Base-by-base conservation (phyloP, 2,113 vertebrate species). In the Syngnathus floridae region DNA sequence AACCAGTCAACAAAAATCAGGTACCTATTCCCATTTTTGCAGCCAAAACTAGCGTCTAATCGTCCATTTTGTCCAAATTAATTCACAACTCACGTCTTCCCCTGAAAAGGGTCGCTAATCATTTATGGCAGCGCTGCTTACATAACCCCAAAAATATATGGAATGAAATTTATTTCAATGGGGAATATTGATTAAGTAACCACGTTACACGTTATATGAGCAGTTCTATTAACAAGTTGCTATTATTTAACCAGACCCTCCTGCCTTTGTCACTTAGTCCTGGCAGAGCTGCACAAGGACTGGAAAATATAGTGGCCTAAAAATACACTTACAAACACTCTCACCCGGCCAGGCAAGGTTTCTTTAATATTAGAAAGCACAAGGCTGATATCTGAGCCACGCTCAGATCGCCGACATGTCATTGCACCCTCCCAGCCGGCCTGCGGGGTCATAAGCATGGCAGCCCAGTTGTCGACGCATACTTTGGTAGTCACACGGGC, bases 301-400 rank as follows among this genome's bases (percentile, higher is more conserved):
- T 90, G 88, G 88, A 91, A 90, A 89, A 89, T 86, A 87, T 78
- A 76, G 73, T 70, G 40, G 38, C 65, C 88, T 90, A 89, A 86
- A 91, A 88, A 91, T 91, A 90, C 65, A 71, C 71, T 62, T 69
- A 72, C 66, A 75, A 62, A 77, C 56, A 31, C 62, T 48, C 57
- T 16, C 69, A 67, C 74, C 76, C 31, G 16, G 43, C 76, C 31
- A 12, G 43, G 62, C 76, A 65, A 70, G 75, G 75, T 76, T 73
- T 76, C 78, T 87, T 84, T 88, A 86, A 87, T 88, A 87, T 89
- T 87, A 86, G 81, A 85, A 82, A 82, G 77, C 82, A 87, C 83
- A 88, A 75, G 82, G 78, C 77, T 81, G 84, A 84, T 79, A 87
- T 79, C 78, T 73, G 83, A 88, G 80, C 79, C 64, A 66, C 72